phyloP scores from a whole-genome alignment of 2,888 invertebrate genomes.

The Bedellia somnulentella region DNA sequence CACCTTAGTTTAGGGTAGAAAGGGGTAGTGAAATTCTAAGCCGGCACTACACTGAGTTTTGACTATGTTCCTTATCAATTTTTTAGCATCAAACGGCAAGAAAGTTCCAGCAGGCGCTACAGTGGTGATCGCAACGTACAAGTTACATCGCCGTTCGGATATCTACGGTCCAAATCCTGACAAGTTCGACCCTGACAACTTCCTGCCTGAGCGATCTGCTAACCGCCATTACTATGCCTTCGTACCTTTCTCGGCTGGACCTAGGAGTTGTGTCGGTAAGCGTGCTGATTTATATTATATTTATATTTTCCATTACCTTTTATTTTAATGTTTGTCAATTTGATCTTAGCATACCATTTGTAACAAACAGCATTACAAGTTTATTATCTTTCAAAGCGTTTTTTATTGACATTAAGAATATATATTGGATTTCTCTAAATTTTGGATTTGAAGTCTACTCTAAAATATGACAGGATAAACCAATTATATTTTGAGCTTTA shows the following conservation, averaged over 20 bases:
- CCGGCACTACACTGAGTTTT: too few species aligned
- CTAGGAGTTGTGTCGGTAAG: constrained; percentile 78
- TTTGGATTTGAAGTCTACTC: too few species aligned
- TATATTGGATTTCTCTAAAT: too few species aligned
- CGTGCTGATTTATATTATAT: constrained; percentile 8
- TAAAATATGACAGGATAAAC: too few species aligned
- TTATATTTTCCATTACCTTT: constrained; percentile 4
- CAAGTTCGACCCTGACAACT: constrained; percentile 82
- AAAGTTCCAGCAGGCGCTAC: constrained; percentile 71
- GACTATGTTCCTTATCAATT: too few species aligned
- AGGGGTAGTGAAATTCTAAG: too few species aligned
- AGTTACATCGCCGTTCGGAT: constrained; percentile 70
- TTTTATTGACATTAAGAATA: too few species aligned
- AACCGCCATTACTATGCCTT: constrained; percentile 80
- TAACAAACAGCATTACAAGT: too few species aligned
- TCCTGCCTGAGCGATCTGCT: constrained; percentile 76
- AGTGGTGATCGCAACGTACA: constrained; percentile 66
- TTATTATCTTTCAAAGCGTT: too few species aligned
- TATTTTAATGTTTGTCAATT: background rate
- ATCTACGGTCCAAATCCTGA: constrained; percentile 78
- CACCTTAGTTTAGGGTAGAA: too few species aligned
- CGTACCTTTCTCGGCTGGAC: constrained; percentile 82
- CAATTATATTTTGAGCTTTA: too few species aligned
- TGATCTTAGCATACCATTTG: too few species aligned
- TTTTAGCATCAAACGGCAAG: constrained; percentile 65